Conservation (phyloP, 2,888 invertebrate species). For the Amorpha juglandis region DNA sequence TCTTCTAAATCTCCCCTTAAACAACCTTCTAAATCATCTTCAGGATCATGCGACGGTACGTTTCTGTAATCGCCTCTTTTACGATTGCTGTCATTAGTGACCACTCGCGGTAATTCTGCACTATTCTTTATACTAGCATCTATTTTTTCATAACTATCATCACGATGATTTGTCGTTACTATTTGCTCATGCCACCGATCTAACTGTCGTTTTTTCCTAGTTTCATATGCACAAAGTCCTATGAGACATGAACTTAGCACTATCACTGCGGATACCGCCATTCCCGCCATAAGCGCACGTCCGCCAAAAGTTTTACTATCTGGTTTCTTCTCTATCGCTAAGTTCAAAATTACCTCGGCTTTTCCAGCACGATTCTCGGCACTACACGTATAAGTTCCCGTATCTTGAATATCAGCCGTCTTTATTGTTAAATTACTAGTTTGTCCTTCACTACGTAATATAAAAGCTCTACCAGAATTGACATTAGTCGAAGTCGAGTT, state of each 20-base stretch:
- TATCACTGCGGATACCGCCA: conserved; percentile 88
- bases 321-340: conserved; percentile 87
- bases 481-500: conserved; percentile 79
- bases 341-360: conserved; percentile 89
- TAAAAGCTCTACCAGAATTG: conserved; percentile 85
- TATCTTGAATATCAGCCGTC: conserved; percentile 89
- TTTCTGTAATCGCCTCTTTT: conserved; percentile 89
- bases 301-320: conserved; percentile 84
- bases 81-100: conserved; percentile 65
- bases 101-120: conserved; percentile 65
- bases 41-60: conserved; percentile 88
- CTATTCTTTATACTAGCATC: conserved; percentile 86
- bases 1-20: conserved; percentile 61
- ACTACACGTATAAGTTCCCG: conserved; percentile 90
- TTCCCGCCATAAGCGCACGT: conserved; percentile 86
- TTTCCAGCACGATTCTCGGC: conserved; percentile 93
- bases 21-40: conserved; percentile 84
- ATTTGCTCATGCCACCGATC: conserved; percentile 82
- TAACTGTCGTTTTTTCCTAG: conserved; percentile 84
- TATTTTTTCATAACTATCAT: conserved; percentile 91
- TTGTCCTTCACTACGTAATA: conserved; percentile 87
- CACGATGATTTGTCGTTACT: conserved; percentile 74
- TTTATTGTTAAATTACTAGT: conserved; percentile 90
- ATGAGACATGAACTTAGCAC: conserved; percentile 87
- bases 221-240: conserved; percentile 87